phyloP scores from a whole-genome alignment of 2,888 invertebrate species.

The Drosophila stalkeri region DNA sequence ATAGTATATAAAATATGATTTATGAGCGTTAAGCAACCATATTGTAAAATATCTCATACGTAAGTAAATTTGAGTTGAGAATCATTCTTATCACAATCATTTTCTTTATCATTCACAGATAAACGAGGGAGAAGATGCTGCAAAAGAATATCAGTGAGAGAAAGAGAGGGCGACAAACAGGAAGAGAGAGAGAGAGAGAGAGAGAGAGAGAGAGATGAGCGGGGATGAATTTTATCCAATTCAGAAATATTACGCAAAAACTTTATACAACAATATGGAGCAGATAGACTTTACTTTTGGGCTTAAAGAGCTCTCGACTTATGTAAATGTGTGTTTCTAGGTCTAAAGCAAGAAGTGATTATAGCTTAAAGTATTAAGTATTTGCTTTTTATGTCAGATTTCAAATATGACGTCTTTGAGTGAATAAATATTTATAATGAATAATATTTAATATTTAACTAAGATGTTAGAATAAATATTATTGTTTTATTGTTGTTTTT shows the following conservation, averaged over 20 bases:
- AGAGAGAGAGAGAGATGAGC: too few relatives aligned
- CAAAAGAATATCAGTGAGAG: neutral
- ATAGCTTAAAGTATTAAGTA: neutral
- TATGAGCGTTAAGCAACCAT: conserved; percentile 41
- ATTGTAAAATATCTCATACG: conserved; percentile 62
- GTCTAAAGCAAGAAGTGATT: neutral
- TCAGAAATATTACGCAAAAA: conserved; percentile 42
- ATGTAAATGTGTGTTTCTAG: conserved; percentile 3
- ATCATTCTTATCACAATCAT: conserved; percentile 34
- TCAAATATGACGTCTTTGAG: neutral
- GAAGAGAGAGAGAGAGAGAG: neutral
- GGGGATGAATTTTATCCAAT: neutral
- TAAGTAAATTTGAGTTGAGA: conserved; percentile 55
- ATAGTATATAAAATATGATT: conserved; percentile 37
- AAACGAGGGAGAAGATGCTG: conserved; percentile 22
- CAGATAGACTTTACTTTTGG: conserved; percentile 31
- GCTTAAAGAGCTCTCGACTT: conserved; percentile 19
- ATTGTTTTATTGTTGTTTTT: neutral
- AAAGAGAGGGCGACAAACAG: too few relatives aligned
- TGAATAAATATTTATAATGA: neutral
- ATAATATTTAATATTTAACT: neutral
- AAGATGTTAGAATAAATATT: neutral
- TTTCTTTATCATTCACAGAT: conserved; percentile 46
- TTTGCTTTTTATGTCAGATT: neutral
- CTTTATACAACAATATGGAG: conserved; percentile 5